Conservation (phyloP, 2,888 invertebrate genomes). For the Incurvaria masculella region DNA sequence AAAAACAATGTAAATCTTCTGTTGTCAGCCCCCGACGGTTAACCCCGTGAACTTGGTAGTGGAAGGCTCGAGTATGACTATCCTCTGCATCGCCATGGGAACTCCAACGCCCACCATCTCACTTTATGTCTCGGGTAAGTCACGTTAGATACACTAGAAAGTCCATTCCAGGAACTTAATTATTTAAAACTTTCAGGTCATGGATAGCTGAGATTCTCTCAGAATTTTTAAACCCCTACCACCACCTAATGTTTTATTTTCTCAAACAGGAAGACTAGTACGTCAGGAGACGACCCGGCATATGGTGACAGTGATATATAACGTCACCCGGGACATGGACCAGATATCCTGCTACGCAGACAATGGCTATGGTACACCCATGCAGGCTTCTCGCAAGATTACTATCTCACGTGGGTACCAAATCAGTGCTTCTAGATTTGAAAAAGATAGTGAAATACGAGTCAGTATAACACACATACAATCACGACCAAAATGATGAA, state of each 20-base stretch:
- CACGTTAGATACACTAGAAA: no score
- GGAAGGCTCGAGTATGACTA: slow-evolving; percentile 84
- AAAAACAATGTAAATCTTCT: no score
- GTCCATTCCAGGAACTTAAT: no score
- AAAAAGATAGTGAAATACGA: no score
- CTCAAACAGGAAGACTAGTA: slow-evolving; percentile 58
- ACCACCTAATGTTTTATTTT: no score
- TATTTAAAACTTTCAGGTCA: no score
- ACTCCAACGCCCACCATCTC: slow-evolving; percentile 84
- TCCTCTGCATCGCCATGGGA: slow-evolving; percentile 81
- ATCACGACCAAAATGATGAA: no score
- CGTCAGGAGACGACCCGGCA: slow-evolving; percentile 78
- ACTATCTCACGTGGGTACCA: slow-evolving; percentile 82
- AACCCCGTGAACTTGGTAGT: slow-evolving; percentile 80
- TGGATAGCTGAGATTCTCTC: no score
- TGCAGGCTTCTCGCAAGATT: slow-evolving; percentile 78
- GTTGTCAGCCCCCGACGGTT: slow-evolving; percentile 70
- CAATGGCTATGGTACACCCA: slow-evolving; percentile 83
- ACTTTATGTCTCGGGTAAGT: slow-evolving; percentile 70
- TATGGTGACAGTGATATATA: slow-evolving; percentile 84
- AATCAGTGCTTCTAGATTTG: no score
- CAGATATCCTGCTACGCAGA: slow-evolving; percentile 86
- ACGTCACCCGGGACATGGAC: slow-evolving; percentile 81
- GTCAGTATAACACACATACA: no score
- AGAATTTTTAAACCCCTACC: no score